Conservation (phyloP, 2,113 vertebrate genomes). For the Chinchilla lanigera region DNA sequence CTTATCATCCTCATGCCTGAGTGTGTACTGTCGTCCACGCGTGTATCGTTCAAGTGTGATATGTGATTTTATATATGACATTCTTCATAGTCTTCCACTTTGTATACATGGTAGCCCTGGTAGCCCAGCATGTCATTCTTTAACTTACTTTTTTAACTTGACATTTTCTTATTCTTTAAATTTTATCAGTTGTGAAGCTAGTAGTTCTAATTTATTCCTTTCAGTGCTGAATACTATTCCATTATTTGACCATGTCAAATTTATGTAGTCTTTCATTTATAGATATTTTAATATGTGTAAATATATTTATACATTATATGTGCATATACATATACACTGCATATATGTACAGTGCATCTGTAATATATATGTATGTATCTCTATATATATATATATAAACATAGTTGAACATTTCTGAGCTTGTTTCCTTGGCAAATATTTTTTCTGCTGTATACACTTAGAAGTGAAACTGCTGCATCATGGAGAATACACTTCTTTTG, state of each 20-base stretch:
- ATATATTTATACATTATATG: background rate
- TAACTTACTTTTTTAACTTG: background rate
- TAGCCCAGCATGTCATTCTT: background rate
- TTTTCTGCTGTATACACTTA: background rate
- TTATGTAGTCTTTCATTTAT: background rate
- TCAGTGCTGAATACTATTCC: background rate
- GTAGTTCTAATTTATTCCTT: background rate
- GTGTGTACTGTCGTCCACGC: background rate
- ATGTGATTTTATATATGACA: background rate
- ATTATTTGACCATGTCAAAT: background rate
- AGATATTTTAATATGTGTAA: background rate
- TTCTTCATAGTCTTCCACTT: background rate
- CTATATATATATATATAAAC: background rate
- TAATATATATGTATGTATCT: background rate
- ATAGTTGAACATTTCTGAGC: constrained; percentile 9
- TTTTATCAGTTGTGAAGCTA: background rate
- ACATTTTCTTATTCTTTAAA: background rate
- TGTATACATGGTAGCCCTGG: background rate
- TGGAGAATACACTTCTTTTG: background rate
- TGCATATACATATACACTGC: background rate
- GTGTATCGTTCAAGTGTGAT: background rate
- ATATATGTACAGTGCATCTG: background rate
- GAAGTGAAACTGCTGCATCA: background rate
- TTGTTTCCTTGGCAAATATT: constrained; percentile 36
- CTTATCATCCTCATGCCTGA: background rate